Conservation (phyloP, 2,888 invertebrate species). For the Ashinkailepas kermadecensis region DNA sequence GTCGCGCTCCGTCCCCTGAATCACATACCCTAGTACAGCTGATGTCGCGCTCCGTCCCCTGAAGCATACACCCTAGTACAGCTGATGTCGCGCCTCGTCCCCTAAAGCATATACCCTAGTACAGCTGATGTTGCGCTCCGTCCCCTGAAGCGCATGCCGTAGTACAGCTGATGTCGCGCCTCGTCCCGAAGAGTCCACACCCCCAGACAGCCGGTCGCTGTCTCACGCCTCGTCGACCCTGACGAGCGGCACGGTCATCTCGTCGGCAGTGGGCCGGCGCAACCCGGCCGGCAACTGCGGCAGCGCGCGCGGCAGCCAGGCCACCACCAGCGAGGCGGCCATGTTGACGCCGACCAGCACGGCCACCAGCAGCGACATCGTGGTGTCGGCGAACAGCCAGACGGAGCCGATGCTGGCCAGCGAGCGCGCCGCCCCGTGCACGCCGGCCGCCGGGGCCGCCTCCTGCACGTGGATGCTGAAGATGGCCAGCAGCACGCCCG, state of each 20-base stretch:
- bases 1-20: too few relatives aligned
- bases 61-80: too few relatives aligned
- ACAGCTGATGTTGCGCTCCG: too few relatives aligned
- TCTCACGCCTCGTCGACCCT: neutral
- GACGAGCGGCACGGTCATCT: neutral
- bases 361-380: neutral
- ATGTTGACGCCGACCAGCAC: slow-evolving; percentile 5
- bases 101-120: too few relatives aligned
- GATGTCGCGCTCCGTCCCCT: too few relatives aligned
- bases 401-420: neutral
- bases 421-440: slow-evolving; percentile 4
- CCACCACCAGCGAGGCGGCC: slow-evolving; percentile 3
- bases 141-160: too few relatives aligned
- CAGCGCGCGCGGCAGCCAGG: slow-evolving; percentile 6
- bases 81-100: too few relatives aligned
- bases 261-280: neutral
- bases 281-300: neutral
- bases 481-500: slow-evolving; percentile 34
- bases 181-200: too few relatives aligned
- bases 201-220: neutral
- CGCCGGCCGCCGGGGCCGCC: neutral
- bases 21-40: too few relatives aligned
- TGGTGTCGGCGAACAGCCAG: neutral
- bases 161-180: too few relatives aligned
- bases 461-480: slow-evolving; percentile 20